These are phyloP conservation scores for Anas platyrhynchos DNA, from an alignment of 2,113 vertebrate species.

Conservation along the genomic window DNA sequence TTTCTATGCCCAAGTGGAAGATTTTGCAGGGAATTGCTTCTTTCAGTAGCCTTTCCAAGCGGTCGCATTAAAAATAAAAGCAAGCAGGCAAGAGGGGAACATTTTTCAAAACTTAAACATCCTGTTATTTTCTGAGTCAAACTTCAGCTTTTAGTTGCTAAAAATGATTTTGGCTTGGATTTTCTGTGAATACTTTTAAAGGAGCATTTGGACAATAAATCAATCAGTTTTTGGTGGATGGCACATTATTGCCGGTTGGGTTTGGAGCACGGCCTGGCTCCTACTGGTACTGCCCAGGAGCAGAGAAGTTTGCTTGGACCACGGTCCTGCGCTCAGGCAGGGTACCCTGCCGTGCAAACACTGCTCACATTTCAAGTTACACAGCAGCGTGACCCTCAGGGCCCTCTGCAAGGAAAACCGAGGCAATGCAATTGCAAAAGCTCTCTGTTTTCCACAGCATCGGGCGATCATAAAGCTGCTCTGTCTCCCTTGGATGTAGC, in stretches of 20 bases:
- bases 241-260: neutral
- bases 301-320: neutral
- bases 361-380: neutral
- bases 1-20: neutral
- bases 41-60: neutral
- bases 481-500: neutral
- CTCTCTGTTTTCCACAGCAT: neutral
- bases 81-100: neutral
- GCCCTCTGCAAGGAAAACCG: neutral
- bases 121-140: neutral
- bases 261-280: neutral
- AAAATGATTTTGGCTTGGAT: neutral
- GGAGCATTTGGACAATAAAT: neutral
- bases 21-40: neutral
- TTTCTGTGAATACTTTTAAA: neutral
- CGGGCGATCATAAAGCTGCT: neutral
- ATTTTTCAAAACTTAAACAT: neutral
- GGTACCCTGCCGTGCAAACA: neutral
- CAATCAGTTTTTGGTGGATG: neutral
- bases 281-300: neutral
- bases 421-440: neutral
- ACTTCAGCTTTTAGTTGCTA: neutral
- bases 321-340: accelerated
- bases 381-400: neutral
- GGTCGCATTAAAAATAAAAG: slow-evolving; percentile 21